Evolutionary conservation across 2,113 vertebrate genomes (phyloP).

Genomic region (Aplodontia rufa): DNA sequence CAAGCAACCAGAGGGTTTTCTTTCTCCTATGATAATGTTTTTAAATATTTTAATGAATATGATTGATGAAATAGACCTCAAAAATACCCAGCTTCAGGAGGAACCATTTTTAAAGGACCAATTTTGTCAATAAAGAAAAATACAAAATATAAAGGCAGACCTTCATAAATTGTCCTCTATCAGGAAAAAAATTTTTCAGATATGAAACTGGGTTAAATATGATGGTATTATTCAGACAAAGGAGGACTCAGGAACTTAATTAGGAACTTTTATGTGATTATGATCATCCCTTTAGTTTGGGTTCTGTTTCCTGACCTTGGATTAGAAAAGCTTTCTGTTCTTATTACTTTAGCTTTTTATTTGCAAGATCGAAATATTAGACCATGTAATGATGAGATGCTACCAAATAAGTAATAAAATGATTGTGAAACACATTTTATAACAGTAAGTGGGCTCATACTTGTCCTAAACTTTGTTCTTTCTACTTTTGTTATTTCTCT

Average conservation of each 20-base stretch:
- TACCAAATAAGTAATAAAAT: neutral
- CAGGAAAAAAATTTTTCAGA: neutral
- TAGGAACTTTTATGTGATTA: neutral
- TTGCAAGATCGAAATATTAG: neutral
- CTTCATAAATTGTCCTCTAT: neutral
- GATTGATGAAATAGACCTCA: neutral
- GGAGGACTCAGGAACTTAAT: neutral
- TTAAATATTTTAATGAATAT: neutral
- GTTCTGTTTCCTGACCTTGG: neutral
- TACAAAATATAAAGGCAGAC: neutral
- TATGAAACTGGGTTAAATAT: neutral
- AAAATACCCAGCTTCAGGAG: neutral
- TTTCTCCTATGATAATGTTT: neutral
- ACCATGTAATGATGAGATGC: neutral
- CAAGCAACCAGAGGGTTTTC: neutral
- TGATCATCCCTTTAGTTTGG: neutral
- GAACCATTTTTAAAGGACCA: neutral
- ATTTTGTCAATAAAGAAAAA: neutral
- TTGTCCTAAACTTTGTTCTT: neutral
- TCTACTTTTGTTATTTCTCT: neutral
- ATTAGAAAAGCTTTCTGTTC: constrained; percentile 6
- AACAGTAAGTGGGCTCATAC: neutral
- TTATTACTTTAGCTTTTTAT: neutral
- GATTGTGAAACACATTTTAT: neutral
- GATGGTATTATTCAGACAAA: neutral